These are phyloP conservation scores for Protonibea diacanthus DNA, from an alignment of 2,797 vertebrate genomes.

Conservation along the genomic window DNA sequence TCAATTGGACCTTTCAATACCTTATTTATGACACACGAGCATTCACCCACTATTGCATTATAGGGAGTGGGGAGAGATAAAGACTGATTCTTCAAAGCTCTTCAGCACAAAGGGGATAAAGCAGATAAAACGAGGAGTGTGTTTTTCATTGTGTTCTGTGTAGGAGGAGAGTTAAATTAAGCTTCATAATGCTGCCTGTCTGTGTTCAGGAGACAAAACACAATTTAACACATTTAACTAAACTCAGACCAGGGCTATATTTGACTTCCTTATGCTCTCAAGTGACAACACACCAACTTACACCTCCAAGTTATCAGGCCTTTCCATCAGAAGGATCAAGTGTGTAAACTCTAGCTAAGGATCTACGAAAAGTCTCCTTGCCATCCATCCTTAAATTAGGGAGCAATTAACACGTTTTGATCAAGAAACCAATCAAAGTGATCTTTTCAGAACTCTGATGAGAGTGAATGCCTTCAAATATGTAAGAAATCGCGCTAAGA, in stretches of 20 bases:
- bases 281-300: constrained; percentile 21
- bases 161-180: constrained; percentile 78
- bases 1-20: constrained; percentile 88
- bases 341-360: not conserved
- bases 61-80: constrained; percentile 77
- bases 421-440: constrained; percentile 5
- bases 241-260: constrained; percentile 37
- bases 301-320: constrained; percentile 1
- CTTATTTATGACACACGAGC: constrained; percentile 87
- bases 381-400: not conserved
- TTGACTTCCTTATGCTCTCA: constrained; percentile 49
- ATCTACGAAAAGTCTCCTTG: not conserved
- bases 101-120: constrained; percentile 82
- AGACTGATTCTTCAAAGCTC: constrained; percentile 83
- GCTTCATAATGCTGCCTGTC: constrained; percentile 68
- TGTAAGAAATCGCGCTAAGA: not conserved
- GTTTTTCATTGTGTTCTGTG: constrained; percentile 80
- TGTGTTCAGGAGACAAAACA: constrained; percentile 70
- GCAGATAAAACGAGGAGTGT: constrained; percentile 82
- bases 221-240: constrained; percentile 56
- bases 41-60: constrained; percentile 84
- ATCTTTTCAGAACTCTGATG: not conserved
- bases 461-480: constrained; percentile 8
- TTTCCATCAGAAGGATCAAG: not conserved
- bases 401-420: not conserved